Evolutionary conservation across 2,797 vertebrate species (phyloP), one percentile per base, ranked within the genome.

Genomic region (Coccyzus lansbergi): DNA sequence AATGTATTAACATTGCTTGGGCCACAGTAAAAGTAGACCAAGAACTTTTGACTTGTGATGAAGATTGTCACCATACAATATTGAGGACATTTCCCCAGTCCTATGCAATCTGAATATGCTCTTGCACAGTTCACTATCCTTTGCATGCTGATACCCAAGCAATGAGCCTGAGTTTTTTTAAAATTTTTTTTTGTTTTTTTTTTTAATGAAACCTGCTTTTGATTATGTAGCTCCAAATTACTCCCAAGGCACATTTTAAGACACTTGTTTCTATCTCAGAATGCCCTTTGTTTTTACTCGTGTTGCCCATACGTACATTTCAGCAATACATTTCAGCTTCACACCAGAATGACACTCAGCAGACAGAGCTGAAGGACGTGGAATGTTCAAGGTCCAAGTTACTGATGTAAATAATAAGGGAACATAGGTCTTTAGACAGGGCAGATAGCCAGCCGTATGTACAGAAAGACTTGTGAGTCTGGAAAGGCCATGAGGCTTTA

Each of bases 1-100:
- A 56, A 42, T 0, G 1, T 0, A 0, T 70, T 55, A 70, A 12
- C 28, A 20, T n/a, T 70, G 15, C 51, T 64, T 51, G 33, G 29
- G 16, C 36, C 14, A 14, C 42, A 38, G 40, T 81, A 40, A 20
- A 81, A 71, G 48, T n/a, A 40, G 20, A 26, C 17, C 1, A 1
- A 49, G 56, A 12, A 21, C 34, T 63, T 59, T 20, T 44, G 21
- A 59, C 40, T 72, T 33, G 18, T 0, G 1, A 34, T 29, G 33
- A 87, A 55, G 20, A 28, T 28, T 31, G 38, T 79, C 2, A 5
- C 34, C 10, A 7, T 48, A 20, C 0, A 7, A 48, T 2, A 6
- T 8, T 1, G 5, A 62, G 26, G 49, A 31, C 0, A 1, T 53
- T 12, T 74, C 5, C 24, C 15, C 34, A 48, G 44, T 48, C 28